Percentiles rank a stretch among this genome's conserved stretches.
Conservation (phyloP, 2,113 vertebrate species). For the Sciurus niger region DNA sequence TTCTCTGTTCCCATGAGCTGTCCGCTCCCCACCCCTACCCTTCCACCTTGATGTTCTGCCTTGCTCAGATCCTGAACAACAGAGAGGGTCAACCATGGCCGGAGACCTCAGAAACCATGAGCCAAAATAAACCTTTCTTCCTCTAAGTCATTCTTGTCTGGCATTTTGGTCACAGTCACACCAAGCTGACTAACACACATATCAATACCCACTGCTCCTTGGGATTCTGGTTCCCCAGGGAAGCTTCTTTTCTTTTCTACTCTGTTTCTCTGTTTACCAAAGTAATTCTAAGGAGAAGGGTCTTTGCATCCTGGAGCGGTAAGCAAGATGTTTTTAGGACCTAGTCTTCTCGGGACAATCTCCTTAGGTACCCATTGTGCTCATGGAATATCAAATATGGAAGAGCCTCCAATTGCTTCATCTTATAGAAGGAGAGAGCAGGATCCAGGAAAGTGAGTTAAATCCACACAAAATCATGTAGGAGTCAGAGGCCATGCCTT, state of each 20-base stretch:
- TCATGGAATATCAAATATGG: not conserved
- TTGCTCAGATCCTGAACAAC: no score
- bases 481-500: not conserved
- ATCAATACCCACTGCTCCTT: not conserved
- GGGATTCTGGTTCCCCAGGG: not conserved
- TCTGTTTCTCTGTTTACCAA: not conserved
- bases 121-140: no score
- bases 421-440: not conserved
- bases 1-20: no score
- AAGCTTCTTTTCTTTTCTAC: not conserved
- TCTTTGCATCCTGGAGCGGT: not conserved
- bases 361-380: not conserved
- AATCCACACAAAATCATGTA: not conserved
- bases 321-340: not conserved
- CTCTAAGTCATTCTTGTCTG: no score
- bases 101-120: no score
- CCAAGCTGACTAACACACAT: no score
- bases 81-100: no score
- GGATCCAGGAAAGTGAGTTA: not conserved
- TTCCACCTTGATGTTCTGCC: no score
- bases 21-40: no score
- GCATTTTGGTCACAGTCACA: no score
- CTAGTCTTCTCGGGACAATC: not conserved
- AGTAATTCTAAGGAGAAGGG: not conserved
- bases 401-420: not conserved